Evolutionary conservation across 2,888 invertebrate genomes (phyloP).

Genomic region (Darwinula stevensoni): DNA sequence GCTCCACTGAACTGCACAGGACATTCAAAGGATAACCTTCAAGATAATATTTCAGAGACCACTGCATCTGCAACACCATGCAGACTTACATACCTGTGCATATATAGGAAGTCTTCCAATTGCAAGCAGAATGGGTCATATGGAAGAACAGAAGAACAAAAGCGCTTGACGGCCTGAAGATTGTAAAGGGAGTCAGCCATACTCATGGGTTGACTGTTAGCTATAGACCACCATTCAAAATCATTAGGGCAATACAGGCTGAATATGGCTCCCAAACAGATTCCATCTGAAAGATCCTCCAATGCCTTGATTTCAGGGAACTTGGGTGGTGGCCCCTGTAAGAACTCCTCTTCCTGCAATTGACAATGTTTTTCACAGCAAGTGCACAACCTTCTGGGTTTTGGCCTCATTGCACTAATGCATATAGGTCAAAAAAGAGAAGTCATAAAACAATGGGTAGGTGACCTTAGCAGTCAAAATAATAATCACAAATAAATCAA

Average conservation of each 20-base stretch:
- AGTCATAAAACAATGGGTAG: too few species aligned
- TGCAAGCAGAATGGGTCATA: conserved; percentile 70
- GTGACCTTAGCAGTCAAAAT: too few species aligned
- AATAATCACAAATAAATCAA: too few species aligned
- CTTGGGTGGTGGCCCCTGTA: too few species aligned
- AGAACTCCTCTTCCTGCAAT: too few species aligned
- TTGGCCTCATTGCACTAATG: too few species aligned
- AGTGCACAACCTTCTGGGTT: too few species aligned
- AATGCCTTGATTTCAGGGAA: conserved; percentile 39
- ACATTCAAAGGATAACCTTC: not conserved
- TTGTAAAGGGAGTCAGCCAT: conserved; percentile 75
- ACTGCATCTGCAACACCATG: not conserved
- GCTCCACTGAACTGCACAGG: conserved; percentile 50
- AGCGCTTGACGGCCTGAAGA: conserved; percentile 54
- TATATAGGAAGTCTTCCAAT: conserved; percentile 81
- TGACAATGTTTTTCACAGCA: too few species aligned
- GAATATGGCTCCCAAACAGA: conserved; percentile 52
- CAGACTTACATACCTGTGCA: conserved; percentile 38
- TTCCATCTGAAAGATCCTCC: conserved; percentile 69
- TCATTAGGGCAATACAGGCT: conserved; percentile 67
- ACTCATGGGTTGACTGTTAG: conserved; percentile 21
- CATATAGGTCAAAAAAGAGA: too few species aligned
- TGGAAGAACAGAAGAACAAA: conserved; percentile 55
- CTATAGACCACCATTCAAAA: conserved; percentile 35
- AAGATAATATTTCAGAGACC: conserved; percentile 5